Percentiles rank a stretch among this genome's conserved stretches.
Conservation (phyloP, 2,888 invertebrate species). For the Eueremaeus valkanovi region DNA sequence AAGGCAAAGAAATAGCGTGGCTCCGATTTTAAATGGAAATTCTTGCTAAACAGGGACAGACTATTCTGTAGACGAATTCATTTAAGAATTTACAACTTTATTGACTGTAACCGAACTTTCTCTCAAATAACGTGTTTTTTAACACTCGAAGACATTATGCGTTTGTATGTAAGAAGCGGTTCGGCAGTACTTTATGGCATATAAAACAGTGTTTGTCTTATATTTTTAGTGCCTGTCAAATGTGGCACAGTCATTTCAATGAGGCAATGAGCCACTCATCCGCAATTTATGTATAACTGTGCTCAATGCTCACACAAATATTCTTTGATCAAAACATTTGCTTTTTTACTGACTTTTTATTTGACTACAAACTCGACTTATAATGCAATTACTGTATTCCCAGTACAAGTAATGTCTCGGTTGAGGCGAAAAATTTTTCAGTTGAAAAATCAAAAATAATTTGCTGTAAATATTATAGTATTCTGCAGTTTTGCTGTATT, state of each 20-base stretch:
- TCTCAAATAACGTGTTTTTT: no score
- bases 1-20: no score
- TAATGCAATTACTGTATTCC: neutral
- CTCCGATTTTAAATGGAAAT: no score
- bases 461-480: neutral
- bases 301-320: neutral
- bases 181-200: no score
- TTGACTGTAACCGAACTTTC: no score
- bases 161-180: no score
- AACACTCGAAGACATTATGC: no score
- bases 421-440: neutral
- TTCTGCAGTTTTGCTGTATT: neutral
- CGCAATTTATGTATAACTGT: conserved; percentile 2
- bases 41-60: no score
- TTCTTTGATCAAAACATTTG: neutral
- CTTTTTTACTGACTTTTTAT: neutral
- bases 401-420: neutral
- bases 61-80: no score
- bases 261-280: conserved; percentile 13
- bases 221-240: conserved; percentile 16
- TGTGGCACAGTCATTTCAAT: conserved; percentile 11
- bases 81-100: no score
- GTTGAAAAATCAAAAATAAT: conserved; percentile 17
- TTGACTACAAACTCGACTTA: neutral
- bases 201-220: neutral